These are phyloP conservation scores for Alosa alosa DNA, from an alignment of 2,113 vertebrate species.

Conservation along the genomic window DNA sequence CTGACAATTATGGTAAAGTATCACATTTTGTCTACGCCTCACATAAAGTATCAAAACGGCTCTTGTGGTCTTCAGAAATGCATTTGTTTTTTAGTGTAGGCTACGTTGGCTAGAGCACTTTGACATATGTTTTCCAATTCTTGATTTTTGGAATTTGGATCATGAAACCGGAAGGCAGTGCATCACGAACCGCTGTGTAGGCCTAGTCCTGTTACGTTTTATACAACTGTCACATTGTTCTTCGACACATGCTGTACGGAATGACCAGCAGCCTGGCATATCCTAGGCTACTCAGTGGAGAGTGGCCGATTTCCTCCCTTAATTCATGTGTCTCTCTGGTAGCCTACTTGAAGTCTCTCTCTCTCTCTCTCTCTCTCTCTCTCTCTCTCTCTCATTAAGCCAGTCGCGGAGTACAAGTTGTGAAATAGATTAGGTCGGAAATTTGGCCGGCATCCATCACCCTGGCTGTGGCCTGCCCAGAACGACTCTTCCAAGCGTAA, in stretches of 20 bases:
- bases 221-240: background rate
- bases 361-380: slow-evolving; percentile 13
- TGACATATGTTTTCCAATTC: background rate
- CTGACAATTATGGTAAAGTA: too few species aligned
- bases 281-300: too few species aligned
- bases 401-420: slow-evolving; percentile 24
- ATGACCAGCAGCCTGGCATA: background rate
- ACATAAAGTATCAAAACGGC: background rate
- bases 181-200: too few species aligned
- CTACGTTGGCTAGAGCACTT: background rate
- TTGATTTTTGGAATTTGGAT: background rate
- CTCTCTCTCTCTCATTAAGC: slow-evolving; percentile 23
- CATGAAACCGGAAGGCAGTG: background rate
- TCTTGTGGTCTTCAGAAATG: too few species aligned
- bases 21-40: background rate
- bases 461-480: background rate
- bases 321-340: background rate
- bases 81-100: too few species aligned
- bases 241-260: background rate
- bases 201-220: background rate
- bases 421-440: slow-evolving; percentile 39
- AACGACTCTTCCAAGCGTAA: slow-evolving; percentile 20
- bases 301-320: too few species aligned
- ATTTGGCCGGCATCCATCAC: background rate
- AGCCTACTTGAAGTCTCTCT: background rate